A percentile compares a stretch with the other conserved stretches of the same genome.
Conservation (phyloP, 2,888 invertebrate species). For the Leuctra nigra region DNA sequence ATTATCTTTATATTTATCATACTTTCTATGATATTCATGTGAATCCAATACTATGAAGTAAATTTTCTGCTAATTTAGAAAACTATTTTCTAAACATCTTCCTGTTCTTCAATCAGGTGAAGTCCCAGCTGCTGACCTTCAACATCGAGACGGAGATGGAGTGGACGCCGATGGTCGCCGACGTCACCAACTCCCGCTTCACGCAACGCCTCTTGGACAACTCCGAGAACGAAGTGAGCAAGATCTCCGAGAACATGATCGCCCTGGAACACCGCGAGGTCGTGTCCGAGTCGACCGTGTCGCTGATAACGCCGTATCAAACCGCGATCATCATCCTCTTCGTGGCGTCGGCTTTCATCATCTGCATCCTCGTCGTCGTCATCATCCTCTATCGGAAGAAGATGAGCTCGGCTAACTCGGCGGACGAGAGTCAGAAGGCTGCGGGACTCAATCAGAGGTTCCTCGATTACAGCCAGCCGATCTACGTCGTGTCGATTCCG, state of each 20-base stretch:
- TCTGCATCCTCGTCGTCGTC: slow-evolving; percentile 67
- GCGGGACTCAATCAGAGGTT: slow-evolving; percentile 21
- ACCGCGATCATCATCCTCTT: slow-evolving; percentile 70
- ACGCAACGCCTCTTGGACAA: slow-evolving; percentile 46
- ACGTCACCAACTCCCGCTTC: slow-evolving; percentile 57
- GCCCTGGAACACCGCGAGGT: slow-evolving; percentile 60
- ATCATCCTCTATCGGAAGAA: slow-evolving; percentile 66
- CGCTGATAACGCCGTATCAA: slow-evolving; percentile 64
- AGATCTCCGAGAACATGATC: slow-evolving; percentile 40
- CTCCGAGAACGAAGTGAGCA: slow-evolving; percentile 36
- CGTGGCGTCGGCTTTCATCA: slow-evolving; percentile 71
- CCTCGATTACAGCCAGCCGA: slow-evolving; percentile 14
- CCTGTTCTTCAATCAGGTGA: slow-evolving; percentile 37
- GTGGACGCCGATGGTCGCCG: slow-evolving; percentile 43
- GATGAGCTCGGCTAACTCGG: slow-evolving; percentile 23
- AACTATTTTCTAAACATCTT: no score
- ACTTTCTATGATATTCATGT: no score
- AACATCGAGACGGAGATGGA: slow-evolving; percentile 29
- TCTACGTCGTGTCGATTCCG: slow-evolving; percentile 27
- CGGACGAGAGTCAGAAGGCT: slow-evolving; percentile 16
- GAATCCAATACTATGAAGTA: no score
- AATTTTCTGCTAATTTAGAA: no score
- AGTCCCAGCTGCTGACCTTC: slow-evolving; percentile 45
- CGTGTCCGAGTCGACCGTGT: slow-evolving; percentile 58
- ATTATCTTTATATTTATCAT: no score